These are phyloP conservation scores for Pherbina coryleti DNA, from an alignment of 2,888 invertebrate genomes.

Conservation along the genomic window DNA sequence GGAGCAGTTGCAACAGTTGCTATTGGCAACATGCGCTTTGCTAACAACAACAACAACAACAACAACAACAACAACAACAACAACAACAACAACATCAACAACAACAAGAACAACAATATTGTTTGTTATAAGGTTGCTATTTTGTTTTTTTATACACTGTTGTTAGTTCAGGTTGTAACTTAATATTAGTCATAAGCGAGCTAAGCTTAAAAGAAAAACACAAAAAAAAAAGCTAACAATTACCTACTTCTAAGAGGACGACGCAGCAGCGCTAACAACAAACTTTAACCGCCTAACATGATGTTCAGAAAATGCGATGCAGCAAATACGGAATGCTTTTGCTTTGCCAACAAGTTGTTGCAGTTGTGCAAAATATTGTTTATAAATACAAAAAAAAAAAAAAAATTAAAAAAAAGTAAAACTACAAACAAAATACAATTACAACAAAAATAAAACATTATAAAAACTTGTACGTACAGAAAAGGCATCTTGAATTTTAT, in stretches of 20 bases:
- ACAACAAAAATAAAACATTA: not conserved
- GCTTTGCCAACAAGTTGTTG: not conserved
- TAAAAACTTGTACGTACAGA: slow-evolving; percentile 19
- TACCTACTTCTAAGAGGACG: not conserved
- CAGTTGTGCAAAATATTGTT: slow-evolving; percentile 1
- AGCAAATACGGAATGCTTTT: not conserved
- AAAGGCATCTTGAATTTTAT: slow-evolving; percentile 23
- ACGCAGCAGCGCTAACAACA: not conserved
- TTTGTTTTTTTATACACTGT: not conserved
- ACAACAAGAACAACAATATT: too few relatives aligned
- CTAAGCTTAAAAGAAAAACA: not conserved
- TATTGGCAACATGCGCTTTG: not conserved
- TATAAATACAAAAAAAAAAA: not conserved
- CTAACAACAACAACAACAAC: not conserved
- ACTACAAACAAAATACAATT: not conserved
- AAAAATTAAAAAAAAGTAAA: not conserved
- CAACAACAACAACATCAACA: not conserved
- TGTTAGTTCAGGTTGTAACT: slow-evolving; percentile 13
- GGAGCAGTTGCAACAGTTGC: not conserved
- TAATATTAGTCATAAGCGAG: slow-evolving; percentile 19
- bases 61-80: not conserved
- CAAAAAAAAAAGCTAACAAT: not conserved
- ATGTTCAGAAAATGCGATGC: not conserved
- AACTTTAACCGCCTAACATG: not conserved
- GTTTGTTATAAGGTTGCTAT: not conserved